Evolutionary conservation across 1,140 invertebrate genomes (phyloP), one percentile per base, ranked within the genome.

Genomic region (Eciton burchellii): DNA sequence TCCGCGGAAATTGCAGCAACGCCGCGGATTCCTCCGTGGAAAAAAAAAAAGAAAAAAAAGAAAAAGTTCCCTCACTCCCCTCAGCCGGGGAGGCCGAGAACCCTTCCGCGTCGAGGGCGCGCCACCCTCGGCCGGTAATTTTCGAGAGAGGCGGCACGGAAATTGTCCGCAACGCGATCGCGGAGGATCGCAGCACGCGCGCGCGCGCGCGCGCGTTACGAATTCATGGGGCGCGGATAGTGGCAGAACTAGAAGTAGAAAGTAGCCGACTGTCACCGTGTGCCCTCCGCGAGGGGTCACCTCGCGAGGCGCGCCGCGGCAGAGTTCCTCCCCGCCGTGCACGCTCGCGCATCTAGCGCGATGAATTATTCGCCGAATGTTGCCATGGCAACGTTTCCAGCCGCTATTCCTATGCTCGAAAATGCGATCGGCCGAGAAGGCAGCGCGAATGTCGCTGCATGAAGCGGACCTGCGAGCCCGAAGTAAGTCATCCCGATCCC

Each of bases 191-290:
- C 35, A 6, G 35, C 35, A 6, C n/a, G 35, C 6, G 35, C 2
- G 6, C 2, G 35, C 35, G 35, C 35, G 6, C 35, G n/a, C 45
- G 49, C 11, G 62, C 74, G 74, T 88, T 88, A 88, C 74, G 82
- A 76, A 88, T 88, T 88, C 82, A 88, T 76, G 45, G 0, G 24
- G 19, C 54, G 49, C 19, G 41, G 29, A 47, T 29, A n/a, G n/a
- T n/a, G n/a, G n/a, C n/a, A n/a, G n/a, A n/a, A n/a, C n/a, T n/a
- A n/a, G n/a, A n/a, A n/a, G n/a, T n/a, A 70, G 35, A 72, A 83
- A 79, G 68, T 83, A 62, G 65, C 49, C 6, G 82, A 59, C 56
- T 82, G 76, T 79, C 72, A 49, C 57, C 57, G 72, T 16, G 0
- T 12, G 43, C 35, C 68, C 52, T 41, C n/a, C n/a, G 14, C 59